These are phyloP conservation scores for Meles meles DNA, from an alignment of 2,113 vertebrate genomes.

Conservation along the genomic window DNA sequence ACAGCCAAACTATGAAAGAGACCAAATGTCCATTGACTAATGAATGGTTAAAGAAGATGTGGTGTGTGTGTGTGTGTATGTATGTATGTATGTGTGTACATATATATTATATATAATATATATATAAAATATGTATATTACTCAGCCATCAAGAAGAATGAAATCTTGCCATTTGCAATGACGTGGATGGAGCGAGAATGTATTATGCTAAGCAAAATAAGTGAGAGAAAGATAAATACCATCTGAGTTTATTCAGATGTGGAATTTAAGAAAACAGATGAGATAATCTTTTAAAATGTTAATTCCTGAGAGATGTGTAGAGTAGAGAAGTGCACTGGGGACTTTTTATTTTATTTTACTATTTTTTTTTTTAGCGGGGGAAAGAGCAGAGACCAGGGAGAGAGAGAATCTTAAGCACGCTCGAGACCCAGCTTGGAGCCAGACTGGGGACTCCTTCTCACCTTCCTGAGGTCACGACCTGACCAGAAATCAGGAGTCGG, in stretches of 20 bases:
- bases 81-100: too few species aligned
- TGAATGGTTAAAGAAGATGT: not conserved
- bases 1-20: not conserved
- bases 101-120: too few species aligned
- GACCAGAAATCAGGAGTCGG: too few species aligned
- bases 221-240: not conserved
- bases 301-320: not conserved
- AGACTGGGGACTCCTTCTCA: not conserved
- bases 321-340: not conserved
- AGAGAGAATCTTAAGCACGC: not conserved
- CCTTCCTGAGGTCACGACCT: not conserved
- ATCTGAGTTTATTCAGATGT: not conserved
- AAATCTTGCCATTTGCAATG: not conserved
- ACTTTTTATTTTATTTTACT: not conserved
- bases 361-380: not conserved
- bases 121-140: not conserved
- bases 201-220: not conserved
- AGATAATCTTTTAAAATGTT: not conserved
- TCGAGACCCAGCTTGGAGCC: not conserved
- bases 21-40: not conserved
- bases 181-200: not conserved
- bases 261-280: not conserved
- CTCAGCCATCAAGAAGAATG: not conserved
- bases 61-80: not conserved
- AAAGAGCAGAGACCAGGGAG: not conserved